A percentile compares a stretch with the other conserved stretches of the same genome.
phyloP scores from a whole-genome alignment of 2,888 invertebrate genomes.

The Drosophila paranaensis region DNA sequence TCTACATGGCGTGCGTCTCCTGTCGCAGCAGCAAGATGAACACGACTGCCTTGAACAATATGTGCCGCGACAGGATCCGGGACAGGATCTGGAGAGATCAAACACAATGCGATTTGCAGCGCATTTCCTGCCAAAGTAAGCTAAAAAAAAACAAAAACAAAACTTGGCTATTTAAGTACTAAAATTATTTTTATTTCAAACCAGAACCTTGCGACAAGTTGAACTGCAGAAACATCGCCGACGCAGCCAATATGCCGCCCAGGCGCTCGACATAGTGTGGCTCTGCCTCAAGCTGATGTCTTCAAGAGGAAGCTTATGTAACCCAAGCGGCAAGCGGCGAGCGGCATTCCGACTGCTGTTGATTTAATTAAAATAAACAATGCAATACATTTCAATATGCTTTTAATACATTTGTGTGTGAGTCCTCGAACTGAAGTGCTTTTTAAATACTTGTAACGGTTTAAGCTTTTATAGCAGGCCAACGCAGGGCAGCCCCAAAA shows the following conservation, averaged over 20 bases:
- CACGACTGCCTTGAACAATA: conserved; percentile 21
- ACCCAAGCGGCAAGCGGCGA: background rate
- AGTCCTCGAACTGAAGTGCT: conserved; percentile 60
- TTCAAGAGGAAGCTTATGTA: conserved; percentile 3
- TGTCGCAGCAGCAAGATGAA: background rate
- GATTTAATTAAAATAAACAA: conserved; percentile 56
- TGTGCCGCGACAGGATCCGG: conserved; percentile 16
- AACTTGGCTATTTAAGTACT: too few relatives aligned
- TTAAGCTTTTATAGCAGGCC: conserved; percentile 64
- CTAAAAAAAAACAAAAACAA: background rate
- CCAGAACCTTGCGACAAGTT: conserved; percentile 18
- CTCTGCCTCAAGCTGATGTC: background rate
- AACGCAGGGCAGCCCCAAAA: conserved; percentile 17
- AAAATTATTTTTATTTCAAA: background rate
- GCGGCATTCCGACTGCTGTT: conserved; percentile 23
- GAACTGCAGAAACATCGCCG: conserved; percentile 34
- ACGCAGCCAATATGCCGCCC: conserved; percentile 29
- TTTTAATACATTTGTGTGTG: conserved; percentile 55
- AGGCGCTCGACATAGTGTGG: background rate
- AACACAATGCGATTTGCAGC: conserved; percentile 37
- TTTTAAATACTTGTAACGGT: conserved; percentile 76
- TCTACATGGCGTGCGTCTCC: conserved; percentile 28
- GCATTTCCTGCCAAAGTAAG: conserved; percentile 48
- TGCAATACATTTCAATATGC: conserved; percentile 56
- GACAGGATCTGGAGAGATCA: conserved; percentile 38